phyloP scores from a whole-genome alignment of 1,140 invertebrate genomes.

The Papilio aristodemus region DNA sequence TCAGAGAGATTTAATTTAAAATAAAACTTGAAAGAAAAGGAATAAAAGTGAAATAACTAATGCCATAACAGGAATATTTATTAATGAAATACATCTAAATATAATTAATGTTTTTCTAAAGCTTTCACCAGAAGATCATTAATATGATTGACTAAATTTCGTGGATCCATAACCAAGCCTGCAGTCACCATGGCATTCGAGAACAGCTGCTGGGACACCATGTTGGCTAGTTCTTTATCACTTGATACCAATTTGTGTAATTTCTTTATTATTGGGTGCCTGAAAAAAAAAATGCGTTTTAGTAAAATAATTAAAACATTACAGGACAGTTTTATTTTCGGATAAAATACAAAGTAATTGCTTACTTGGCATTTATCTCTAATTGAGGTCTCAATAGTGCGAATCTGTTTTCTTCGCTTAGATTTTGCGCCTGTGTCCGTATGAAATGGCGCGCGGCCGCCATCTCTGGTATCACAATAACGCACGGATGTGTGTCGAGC shows the following conservation, averaged over 20 bases:
- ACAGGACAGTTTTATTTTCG: neutral
- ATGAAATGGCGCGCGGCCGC: constrained; percentile 97
- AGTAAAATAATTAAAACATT: too few species aligned
- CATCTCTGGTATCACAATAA: constrained; percentile 97
- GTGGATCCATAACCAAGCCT: constrained; percentile 95
- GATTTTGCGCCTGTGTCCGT: constrained; percentile 90
- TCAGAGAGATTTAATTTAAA: too few species aligned
- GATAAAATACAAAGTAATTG: constrained; percentile 27
- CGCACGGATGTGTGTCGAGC: constrained; percentile 94
- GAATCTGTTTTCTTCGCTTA: constrained; percentile 92
- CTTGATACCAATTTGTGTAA: constrained; percentile 86
- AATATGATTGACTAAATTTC: constrained; percentile 90
- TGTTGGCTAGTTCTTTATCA: constrained; percentile 90
- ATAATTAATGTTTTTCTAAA: constrained; percentile 87
- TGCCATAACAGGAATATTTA: constrained; percentile 22
- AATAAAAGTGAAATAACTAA: constrained; percentile 6
- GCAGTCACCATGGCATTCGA: constrained; percentile 97
- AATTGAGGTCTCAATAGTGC: constrained; percentile 93
- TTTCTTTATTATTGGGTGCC: constrained; percentile 96
- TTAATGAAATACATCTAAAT: constrained; percentile 13
- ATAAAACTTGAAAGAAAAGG: neutral
- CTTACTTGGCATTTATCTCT: constrained; percentile 95
- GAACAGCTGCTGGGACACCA: constrained; percentile 94
- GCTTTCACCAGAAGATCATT: constrained; percentile 93
- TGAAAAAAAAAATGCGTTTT: constrained; percentile 76